Evolutionary conservation across 1,140 invertebrate genomes (phyloP), one percentile per base, ranked within the genome.

Genomic region (Pollicipes pollicipes): DNA sequence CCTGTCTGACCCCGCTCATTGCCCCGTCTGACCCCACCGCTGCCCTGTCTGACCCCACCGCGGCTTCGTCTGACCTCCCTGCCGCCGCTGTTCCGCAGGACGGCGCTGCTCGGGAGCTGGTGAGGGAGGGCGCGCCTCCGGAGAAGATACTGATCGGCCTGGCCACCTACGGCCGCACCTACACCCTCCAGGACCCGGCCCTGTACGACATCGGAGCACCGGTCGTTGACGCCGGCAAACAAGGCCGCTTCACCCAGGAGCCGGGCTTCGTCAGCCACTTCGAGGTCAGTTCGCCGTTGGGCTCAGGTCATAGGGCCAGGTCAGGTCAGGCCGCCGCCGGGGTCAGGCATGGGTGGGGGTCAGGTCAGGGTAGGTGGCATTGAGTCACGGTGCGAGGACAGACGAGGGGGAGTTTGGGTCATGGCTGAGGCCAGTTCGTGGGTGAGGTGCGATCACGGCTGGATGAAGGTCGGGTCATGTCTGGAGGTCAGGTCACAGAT

Each of bases 121-220:
- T 93, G 0, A 90, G 91, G 76, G 89, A 93, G 80, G 95, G 95
- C 58, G 93, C 93, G 8, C 93, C 95, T 0, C 93, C 90, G 78
- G 90, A 96, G 78, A 98, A 98, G 80, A 82, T 98, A 0, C 88
- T 96, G 83, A 90, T 98, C 70, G 95, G 95, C 71, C 78, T 85
- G 67, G 90, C 94, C 10, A 96, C 91, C 0, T 97, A 97, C 77
- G 96, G 95, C 27, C 83, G 93, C 70, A 93, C 91, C 3, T 99
- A 97, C 80, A 95, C 91, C 13, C 81, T 99, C n/a, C 87, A 88
- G 13, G 90, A 96, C 76, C 85, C 87, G 16, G 87, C 87, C 10
- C 88, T 92, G 76, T 94, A 94, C 75, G 93, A 95, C 74, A 93
- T 98, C 71, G 94, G 93, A 26, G 92, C 93, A 0, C 88, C 93